Evolutionary conservation across 35 echinoderm and acorn worm genomes (phyloP).

Genomic region (Lytechinus pictus): DNA sequence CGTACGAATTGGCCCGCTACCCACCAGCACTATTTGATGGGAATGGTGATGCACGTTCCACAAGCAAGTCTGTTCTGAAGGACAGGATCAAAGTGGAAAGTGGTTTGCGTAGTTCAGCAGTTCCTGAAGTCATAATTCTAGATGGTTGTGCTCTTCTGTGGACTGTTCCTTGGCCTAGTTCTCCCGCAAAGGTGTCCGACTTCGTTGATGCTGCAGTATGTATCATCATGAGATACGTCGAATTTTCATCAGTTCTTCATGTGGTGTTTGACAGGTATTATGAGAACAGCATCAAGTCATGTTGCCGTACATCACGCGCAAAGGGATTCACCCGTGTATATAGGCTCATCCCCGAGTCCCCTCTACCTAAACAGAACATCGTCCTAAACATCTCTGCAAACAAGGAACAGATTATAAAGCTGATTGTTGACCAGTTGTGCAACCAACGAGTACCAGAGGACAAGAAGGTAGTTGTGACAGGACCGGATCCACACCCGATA

Average conservation of each 20-base stretch:
- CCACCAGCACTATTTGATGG: background rate
- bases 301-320: background rate
- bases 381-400: background rate
- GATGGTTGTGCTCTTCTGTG: background rate
- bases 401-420: background rate
- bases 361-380: background rate
- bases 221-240: background rate
- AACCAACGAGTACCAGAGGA: background rate
- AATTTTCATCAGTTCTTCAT: background rate
- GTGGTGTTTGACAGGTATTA: constrained; percentile 24
- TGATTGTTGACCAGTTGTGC: constrained; percentile 9
- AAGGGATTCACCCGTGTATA: background rate
- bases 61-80: background rate
- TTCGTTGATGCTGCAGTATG: background rate
- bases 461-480: background rate
- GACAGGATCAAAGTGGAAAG: background rate
- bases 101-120: background rate
- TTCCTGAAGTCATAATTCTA: background rate
- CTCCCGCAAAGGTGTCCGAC: background rate
- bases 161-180: background rate
- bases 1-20: background rate
- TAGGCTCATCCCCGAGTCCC: background rate
- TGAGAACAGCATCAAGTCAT: constrained; percentile 26
- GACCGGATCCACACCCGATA: background rate
- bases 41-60: constrained; percentile 14